Conservation (phyloP, 2,797 vertebrate species). For the Galaxias olidus region DNA sequence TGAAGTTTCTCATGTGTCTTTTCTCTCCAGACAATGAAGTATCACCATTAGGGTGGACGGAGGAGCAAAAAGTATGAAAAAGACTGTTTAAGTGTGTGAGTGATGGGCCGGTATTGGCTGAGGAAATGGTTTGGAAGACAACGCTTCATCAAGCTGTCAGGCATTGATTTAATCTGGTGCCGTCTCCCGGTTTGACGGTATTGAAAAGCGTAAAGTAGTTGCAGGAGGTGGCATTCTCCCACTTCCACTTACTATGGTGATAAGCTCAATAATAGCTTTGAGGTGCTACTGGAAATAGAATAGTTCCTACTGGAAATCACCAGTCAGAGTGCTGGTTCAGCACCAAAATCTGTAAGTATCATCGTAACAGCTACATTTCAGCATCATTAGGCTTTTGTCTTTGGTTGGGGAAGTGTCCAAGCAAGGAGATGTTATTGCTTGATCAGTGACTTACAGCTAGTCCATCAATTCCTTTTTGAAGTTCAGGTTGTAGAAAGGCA, state of each 20-base stretch:
- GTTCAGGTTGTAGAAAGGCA: too few species aligned
- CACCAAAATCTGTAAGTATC: too few species aligned
- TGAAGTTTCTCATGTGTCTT: conserved; percentile 38
- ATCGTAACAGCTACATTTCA: too few species aligned
- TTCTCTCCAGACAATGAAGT: conserved; percentile 29
- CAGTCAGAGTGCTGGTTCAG: too few species aligned
- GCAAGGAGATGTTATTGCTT: too few species aligned
- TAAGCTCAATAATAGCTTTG: conserved; percentile 51
- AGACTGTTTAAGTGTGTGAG: conserved; percentile 38
- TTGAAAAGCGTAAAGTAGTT: conserved; percentile 69
- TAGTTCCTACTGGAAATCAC: too few species aligned
- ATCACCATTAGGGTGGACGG: neutral
- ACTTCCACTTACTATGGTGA: conserved; percentile 53
- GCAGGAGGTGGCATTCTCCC: conserved; percentile 52
- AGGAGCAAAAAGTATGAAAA: neutral
- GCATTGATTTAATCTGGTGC: conserved; percentile 71
- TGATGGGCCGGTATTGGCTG: conserved; percentile 54
- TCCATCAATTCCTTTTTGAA: too few species aligned
- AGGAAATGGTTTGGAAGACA: conserved; percentile 70
- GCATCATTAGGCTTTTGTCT: too few species aligned
- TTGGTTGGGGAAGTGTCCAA: too few species aligned
- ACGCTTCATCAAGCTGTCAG: conserved; percentile 68
- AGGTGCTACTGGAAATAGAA: neutral
- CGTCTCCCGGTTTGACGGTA: conserved; percentile 67
- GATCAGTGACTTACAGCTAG: too few species aligned